Conservation (phyloP, 2,113 vertebrate genomes). For the Cacatua alba region DNA sequence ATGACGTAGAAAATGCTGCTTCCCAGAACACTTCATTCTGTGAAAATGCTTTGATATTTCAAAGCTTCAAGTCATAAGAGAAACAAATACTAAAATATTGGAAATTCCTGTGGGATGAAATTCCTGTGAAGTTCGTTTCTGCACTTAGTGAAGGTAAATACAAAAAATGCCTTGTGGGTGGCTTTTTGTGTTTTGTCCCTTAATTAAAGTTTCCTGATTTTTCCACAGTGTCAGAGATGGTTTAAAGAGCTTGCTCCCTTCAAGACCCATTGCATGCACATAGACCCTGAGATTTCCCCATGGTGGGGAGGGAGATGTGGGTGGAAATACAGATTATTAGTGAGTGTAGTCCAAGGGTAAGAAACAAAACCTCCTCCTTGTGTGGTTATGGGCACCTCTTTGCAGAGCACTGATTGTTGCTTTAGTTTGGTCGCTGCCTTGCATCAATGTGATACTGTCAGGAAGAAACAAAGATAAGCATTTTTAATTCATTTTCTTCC, state of each 20-base stretch:
- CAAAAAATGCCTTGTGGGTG: conserved; percentile 33
- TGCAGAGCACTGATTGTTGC: not conserved
- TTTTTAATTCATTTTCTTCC: conserved; percentile 60
- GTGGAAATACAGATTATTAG: not conserved
- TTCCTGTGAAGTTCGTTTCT: not conserved
- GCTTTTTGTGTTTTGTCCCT: conserved; percentile 23
- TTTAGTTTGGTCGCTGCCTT: not conserved
- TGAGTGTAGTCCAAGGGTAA: not conserved
- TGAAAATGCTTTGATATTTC: conserved; percentile 40
- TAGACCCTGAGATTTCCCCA: not conserved
- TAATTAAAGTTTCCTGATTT: conserved; percentile 50
- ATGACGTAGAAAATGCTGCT: not conserved
- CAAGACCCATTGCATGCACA: not conserved
- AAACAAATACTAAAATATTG: conserved; percentile 51
- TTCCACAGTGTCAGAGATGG: not conserved
- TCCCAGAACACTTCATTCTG: conserved; percentile 42
- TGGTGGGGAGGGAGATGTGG: not conserved
- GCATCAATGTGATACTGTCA: conserved; percentile 43
- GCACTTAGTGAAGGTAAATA: conserved; percentile 58
- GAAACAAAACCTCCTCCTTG: conserved; percentile 1
- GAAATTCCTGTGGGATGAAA: conserved; percentile 48
- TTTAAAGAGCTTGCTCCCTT: not conserved
- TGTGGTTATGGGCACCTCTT: not conserved
- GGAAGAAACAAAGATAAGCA: conserved; percentile 46
- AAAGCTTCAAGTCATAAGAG: not conserved